phyloP scores from a whole-genome alignment of 2,888 invertebrate genomes.

The Ernsta delagoae region DNA sequence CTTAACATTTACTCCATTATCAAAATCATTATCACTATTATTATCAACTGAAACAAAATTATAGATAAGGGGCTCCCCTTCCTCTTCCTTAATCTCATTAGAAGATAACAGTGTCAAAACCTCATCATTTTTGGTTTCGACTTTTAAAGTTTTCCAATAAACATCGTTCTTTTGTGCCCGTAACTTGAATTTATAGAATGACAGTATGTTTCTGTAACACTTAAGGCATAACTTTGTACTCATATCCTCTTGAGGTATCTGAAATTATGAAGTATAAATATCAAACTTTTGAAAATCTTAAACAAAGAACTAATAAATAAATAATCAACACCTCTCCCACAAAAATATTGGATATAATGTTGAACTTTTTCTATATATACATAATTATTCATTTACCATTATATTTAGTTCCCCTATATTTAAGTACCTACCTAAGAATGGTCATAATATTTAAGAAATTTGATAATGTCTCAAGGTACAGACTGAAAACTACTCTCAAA shows the following conservation, averaged over 20 bases:
- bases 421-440: too few relatives aligned
- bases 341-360: too few relatives aligned
- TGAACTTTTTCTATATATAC: too few relatives aligned
- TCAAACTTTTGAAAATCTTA: neutral
- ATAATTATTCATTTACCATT: too few relatives aligned
- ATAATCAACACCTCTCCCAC: too few relatives aligned
- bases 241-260: constrained; percentile 22
- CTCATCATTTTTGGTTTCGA: constrained; percentile 26
- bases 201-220: constrained; percentile 63
- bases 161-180: constrained; percentile 62
- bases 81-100: constrained; percentile 19
- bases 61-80: neutral
- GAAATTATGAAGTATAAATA: neutral
- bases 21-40: constrained; percentile 30
- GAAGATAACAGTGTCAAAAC: neutral
- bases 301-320: neutral
- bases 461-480: too few relatives aligned
- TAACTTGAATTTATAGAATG: constrained; percentile 65
- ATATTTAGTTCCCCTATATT: too few relatives aligned
- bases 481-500: too few relatives aligned
- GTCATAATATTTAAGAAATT: too few relatives aligned
- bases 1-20: constrained; percentile 43
- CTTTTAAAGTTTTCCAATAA: constrained; percentile 50
- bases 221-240: constrained; percentile 64
- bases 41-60: constrained; percentile 1